phyloP scores from a whole-genome alignment of 1,140 invertebrate genomes.

The Mycetomoellerius zeteki region DNA sequence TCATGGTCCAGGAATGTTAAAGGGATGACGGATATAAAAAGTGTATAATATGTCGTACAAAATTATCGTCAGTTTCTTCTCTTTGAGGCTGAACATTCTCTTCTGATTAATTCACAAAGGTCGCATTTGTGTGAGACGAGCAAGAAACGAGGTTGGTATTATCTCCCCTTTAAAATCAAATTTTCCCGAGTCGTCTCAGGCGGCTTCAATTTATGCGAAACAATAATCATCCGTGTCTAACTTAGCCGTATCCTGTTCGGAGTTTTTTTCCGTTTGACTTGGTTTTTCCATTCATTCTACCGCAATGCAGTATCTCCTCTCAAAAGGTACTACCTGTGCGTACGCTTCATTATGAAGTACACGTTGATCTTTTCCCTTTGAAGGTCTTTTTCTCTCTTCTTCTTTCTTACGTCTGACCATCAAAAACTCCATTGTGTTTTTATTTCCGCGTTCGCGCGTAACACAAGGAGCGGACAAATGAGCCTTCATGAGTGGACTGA shows the following conservation, averaged over 20 bases:
- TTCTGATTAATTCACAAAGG: conserved; percentile 48
- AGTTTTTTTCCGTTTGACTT: conserved; percentile 37
- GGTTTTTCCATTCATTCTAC: conserved; percentile 16
- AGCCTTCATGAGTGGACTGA: conserved; percentile 59
- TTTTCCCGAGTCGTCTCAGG: conserved; percentile 34
- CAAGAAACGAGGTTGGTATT: conserved; percentile 24
- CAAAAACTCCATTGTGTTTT: conserved; percentile 44
- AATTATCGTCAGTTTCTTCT: conserved; percentile 13
- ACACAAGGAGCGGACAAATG: conserved; percentile 41
- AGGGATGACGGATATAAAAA: background rate
- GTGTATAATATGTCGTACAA: conserved; percentile 3
- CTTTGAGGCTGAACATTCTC: conserved; percentile 11
- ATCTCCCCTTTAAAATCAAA: conserved; percentile 53
- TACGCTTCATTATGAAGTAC: conserved; percentile 45
- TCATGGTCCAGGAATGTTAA: background rate
- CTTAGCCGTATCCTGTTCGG: background rate
- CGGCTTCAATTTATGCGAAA: conserved; percentile 58
- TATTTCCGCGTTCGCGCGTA: conserved; percentile 44
- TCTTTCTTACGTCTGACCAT: conserved; percentile 4
- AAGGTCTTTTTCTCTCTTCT: background rate
- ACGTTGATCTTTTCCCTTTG: conserved; percentile 42
- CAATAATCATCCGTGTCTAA: conserved; percentile 54
- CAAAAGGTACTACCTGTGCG: conserved; percentile 17
- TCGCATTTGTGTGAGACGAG: conserved; percentile 21
- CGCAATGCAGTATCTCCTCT: conserved; percentile 53